phyloP scores from a whole-genome alignment of 2,113 vertebrate genomes.

The Herpetotheres cachinnans region DNA sequence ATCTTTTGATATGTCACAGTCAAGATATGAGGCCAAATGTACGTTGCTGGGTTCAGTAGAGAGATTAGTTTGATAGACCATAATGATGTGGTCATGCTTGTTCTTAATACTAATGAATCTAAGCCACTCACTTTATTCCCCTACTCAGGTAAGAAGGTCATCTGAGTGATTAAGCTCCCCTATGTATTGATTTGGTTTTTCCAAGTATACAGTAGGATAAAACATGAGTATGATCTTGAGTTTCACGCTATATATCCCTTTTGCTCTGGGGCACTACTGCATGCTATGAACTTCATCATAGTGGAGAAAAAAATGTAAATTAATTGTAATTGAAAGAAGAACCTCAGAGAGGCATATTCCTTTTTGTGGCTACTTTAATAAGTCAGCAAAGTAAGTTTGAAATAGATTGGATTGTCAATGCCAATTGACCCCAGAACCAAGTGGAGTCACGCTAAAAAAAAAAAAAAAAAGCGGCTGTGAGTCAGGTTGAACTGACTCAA shows the following conservation, averaged over 20 bases:
- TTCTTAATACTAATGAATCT: neutral
- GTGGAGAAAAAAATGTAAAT: neutral
- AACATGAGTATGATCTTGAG: neutral
- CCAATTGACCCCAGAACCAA: neutral
- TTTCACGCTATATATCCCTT: neutral
- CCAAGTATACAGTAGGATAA: neutral
- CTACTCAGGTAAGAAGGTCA: neutral
- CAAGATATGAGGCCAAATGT: neutral
- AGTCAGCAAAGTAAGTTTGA: neutral
- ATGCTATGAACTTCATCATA: neutral
- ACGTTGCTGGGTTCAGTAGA: neutral
- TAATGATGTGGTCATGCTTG: neutral
- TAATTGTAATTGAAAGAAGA: neutral
- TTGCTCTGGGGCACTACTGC: neutral
- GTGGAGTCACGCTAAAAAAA: neutral
- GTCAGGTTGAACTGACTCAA: neutral
- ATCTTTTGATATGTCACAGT: neutral
- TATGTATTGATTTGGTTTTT: neutral
- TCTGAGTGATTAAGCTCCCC: neutral
- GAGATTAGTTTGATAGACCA: neutral
- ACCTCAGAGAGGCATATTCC: neutral
- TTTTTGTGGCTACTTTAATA: neutral
- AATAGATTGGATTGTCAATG: neutral
- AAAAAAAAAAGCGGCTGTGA: neutral
- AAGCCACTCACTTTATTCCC: neutral